These are phyloP conservation scores for Pyrgus malvae DNA, from an alignment of 2,888 invertebrate genomes.

Conservation along the genomic window DNA sequence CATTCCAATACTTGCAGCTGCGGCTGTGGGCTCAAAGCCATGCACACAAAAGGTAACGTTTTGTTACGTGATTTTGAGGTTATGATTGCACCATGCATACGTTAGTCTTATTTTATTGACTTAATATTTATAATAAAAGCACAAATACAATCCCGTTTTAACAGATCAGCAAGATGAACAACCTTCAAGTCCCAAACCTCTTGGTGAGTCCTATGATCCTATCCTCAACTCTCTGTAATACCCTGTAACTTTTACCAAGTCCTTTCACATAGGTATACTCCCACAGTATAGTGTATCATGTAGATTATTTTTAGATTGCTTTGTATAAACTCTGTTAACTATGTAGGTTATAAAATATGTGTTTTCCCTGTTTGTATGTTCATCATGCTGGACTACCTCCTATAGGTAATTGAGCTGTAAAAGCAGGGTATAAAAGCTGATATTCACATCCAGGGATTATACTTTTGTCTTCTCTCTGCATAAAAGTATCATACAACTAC, in stretches of 20 bases:
- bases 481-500: conserved; percentile 24
- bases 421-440: conserved; percentile 41
- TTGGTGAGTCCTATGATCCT: conserved; percentile 60
- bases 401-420: conserved; percentile 34
- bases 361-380: not conserved
- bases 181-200: conserved; percentile 51
- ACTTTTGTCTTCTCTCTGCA: conserved; percentile 29
- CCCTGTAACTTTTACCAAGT: not conserved
- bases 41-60: conserved; percentile 87
- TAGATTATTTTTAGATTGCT: no score
- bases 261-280: not conserved
- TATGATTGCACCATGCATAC: conserved; percentile 59
- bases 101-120: conserved; percentile 30
- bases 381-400: conserved; percentile 2
- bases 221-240: conserved; percentile 29
- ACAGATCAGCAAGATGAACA: conserved; percentile 55
- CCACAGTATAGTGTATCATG: no score
- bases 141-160: no score
- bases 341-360: not conserved
- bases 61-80: conserved; percentile 35
- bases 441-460: conserved; percentile 34
- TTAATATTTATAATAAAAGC: no score
- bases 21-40: conserved; percentile 83
- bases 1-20: conserved; percentile 85
- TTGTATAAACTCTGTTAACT: not conserved